Evolutionary conservation across 2,113 vertebrate genomes (phyloP), one percentile per base, ranked within the genome.

Genomic region (Jacana jacana): DNA sequence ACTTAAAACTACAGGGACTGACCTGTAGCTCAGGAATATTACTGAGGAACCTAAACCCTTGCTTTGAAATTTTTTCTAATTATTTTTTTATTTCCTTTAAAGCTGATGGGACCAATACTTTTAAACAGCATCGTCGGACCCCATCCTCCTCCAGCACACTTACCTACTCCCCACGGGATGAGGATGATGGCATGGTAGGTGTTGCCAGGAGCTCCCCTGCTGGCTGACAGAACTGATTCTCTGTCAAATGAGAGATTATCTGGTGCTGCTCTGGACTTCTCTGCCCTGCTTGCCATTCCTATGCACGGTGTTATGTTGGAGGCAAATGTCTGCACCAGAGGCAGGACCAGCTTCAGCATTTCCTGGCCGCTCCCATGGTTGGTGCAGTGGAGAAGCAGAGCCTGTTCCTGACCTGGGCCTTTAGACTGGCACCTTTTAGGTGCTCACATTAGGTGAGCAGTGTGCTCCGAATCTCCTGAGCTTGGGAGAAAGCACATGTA

Each of bases 91-190:
- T 60, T 93, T 89, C 18, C 88, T 77, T 97, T 89, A 27, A 30
- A 99, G 99, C 98, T 30, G 99, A 99, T 19, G 98, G 98, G 46
- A 97, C 98, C 94, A 98, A 96, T 80, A 99, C 97, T 5, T 99
- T 99, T 77, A 99, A 99, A 65, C 99, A 99, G 97, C 99, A 99
- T 66, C 98, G 99, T 35, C 98, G 99, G 91, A 99, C 99, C 2
- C 99, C 99, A 2, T 99, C 99, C 30, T 98, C 99, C 65, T 99
- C 99, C 88, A 99, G 99, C 97, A 99, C 99, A 6, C 98, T 99
- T 22, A 98, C 99, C 73, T 99, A 99, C 97, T 99, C 99, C 51
- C 98, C 99, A 0, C 98, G 99, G 3, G 99, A 99, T 2, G 99
- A 99, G 24, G 99, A 99, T 1, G 99, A 99, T 83, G 97, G 98